phyloP scores from a whole-genome alignment of 2,797 vertebrate genomes.

The Prunella strophiata region DNA sequence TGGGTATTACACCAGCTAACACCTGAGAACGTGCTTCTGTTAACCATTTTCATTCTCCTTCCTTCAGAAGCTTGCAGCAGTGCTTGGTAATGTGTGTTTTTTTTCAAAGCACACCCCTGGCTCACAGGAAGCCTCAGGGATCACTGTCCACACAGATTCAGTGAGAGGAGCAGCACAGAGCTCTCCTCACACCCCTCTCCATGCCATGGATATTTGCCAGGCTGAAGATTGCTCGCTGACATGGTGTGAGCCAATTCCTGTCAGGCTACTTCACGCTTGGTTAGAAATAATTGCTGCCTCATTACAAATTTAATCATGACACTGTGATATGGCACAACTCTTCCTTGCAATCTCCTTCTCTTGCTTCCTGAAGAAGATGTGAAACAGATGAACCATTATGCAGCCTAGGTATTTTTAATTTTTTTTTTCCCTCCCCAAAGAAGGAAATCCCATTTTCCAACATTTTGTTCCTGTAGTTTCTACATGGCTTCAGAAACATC shows the following conservation, averaged over 20 bases:
- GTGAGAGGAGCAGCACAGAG: neutral
- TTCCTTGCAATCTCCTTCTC: neutral
- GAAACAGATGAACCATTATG: neutral
- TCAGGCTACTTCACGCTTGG: neutral
- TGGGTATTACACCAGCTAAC: neutral
- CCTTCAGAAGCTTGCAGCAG: neutral
- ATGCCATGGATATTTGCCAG: neutral
- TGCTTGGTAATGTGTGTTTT: neutral
- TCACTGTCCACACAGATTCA: accelerated
- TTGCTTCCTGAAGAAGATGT: neutral
- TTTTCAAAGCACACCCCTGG: neutral
- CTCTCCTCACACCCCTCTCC: neutral
- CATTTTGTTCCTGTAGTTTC: neutral
- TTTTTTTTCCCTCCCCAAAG: neutral
- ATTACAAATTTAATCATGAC: slow-evolving; percentile 21
- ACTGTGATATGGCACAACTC: neutral
- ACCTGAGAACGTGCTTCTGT: neutral
- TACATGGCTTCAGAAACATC: neutral
- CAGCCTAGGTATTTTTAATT: neutral
- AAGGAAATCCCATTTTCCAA: neutral
- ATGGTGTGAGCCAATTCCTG: neutral
- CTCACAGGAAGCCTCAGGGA: neutral
- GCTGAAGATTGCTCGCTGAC: neutral
- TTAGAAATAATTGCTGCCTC: slow-evolving; percentile 17
- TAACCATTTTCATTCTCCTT: neutral